Evolutionary conservation across 2,797 vertebrate genomes (phyloP).

Genomic region (Vespertilio murinus): DNA sequence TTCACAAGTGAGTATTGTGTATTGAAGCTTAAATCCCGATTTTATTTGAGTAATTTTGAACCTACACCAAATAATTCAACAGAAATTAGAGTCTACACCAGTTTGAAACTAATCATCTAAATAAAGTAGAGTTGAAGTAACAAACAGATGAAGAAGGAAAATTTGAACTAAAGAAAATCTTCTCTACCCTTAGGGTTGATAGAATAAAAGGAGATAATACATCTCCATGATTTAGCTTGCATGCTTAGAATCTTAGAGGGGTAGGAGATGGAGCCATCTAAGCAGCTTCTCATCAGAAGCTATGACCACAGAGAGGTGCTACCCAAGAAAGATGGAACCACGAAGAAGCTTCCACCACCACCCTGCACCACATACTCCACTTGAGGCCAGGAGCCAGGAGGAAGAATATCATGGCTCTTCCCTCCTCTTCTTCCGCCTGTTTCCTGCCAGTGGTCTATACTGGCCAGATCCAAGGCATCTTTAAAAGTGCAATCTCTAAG

Average conservation of each 20-base stretch:
- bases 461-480: neutral
- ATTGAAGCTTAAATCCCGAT: neutral
- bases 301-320: neutral
- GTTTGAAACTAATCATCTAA: neutral
- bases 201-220: neutral
- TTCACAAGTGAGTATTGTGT: neutral
- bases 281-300: neutral
- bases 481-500: neutral
- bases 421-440: neutral
- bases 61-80: neutral
- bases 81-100: neutral
- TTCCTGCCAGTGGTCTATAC: neutral
- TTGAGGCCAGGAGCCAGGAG: neutral
- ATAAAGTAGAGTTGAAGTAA: neutral
- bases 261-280: neutral
- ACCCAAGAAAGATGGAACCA: accelerated
- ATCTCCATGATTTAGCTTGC: neutral
- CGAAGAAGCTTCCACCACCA: neutral
- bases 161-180: neutral
- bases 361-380: accelerated
- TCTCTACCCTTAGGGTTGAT: neutral
- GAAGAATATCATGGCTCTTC: neutral
- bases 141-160: neutral
- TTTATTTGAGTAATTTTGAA: neutral
- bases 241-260: neutral